A percentile compares a stretch with the other conserved stretches of the same genome.
Evolutionary conservation across 2,797 vertebrate genomes (phyloP).

Genomic region (Enteromius fasciolatus): DNA sequence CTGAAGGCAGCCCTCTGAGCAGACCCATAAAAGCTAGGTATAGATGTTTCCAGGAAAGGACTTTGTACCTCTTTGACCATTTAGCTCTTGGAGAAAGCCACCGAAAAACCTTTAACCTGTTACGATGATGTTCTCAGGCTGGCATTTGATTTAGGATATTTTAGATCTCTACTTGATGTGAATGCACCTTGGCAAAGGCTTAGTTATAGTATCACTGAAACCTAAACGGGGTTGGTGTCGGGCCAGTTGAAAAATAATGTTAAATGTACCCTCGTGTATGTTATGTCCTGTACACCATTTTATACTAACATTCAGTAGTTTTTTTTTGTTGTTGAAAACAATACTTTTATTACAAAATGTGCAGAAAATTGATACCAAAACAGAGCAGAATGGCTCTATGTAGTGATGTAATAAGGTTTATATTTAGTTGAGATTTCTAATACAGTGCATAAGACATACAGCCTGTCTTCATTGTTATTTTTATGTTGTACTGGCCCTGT

Average conservation of each 20-base stretch:
- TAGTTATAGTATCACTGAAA: constrained; percentile 19
- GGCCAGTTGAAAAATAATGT: background rate
- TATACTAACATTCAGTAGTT: background rate
- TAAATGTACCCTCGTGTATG: too few species aligned
- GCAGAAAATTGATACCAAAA: background rate
- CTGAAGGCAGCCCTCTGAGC: constrained; percentile 33
- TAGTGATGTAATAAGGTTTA: background rate
- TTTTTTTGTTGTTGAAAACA: background rate
- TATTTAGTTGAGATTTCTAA: background rate
- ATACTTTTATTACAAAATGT: background rate
- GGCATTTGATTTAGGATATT: constrained; percentile 10
- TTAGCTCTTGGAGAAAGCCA: constrained; percentile 22
- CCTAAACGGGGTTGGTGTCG: background rate
- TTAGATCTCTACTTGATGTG: background rate
- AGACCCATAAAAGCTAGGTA: constrained; percentile 43
- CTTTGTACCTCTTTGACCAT: constrained; percentile 10
- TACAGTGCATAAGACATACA: background rate
- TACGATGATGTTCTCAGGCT: constrained; percentile 23
- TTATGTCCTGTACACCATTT: background rate
- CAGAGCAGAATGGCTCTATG: background rate
- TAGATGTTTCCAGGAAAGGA: constrained; percentile 41
- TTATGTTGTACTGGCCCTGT: background rate
- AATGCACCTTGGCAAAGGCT: constrained; percentile 29
- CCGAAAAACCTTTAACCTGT: constrained; percentile 29
- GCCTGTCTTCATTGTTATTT: constrained; percentile 7